Base-by-base conservation (phyloP, 2,113 vertebrate genomes). In the Gymnorhina tibicen region DNA sequence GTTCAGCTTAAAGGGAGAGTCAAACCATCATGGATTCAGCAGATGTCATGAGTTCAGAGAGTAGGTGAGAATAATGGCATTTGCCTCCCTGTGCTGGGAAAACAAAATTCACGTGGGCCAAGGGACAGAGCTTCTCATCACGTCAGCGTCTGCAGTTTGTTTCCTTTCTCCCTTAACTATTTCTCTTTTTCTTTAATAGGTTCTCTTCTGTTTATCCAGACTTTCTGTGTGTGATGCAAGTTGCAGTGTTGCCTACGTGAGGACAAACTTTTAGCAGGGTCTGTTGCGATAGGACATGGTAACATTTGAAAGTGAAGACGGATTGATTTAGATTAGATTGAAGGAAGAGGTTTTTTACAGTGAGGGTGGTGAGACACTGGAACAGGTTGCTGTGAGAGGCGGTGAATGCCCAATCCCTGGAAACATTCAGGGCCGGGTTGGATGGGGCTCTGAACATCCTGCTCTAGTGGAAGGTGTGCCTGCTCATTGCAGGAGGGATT, bases 41-140 rank as follows among this genome's bases (percentile, higher is more conserved):
- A 56, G 52, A 23, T 49, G 8, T 27, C 37, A 33, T 55, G 26
- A 23, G 12, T 37, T 89, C 22, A 59, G 63, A 44, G 19, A 20
- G 11, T 15, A n/a, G n/a, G 52, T 91, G 47, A 87, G 49, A 87
- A 62, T 37, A n/a, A 35, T 64, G 33, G 3, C 11, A n/a, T 60
- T 83, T 91, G 6, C 26, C 42, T 90, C 16, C 33, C 16, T 64
- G 6, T 81, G 41, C 49, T 72, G 55, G 56, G 13, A 84, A 66
- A 50, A 50, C 30, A 85, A 64, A 76, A 32, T 53, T 47, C 10
- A 55, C 0, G 0, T 32, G 41, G 13, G 33, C 44, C 19, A 14
- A 39, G 12, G 46, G 6, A 39, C 18, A 42, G 35, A 33, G 37
- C 30, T 69, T 77, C 33, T 56, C 9, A 33, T 52, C 13, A 7